These are phyloP conservation scores for Agrochola lychnidis DNA, from an alignment of 2,888 invertebrate genomes.

Conservation along the genomic window DNA sequence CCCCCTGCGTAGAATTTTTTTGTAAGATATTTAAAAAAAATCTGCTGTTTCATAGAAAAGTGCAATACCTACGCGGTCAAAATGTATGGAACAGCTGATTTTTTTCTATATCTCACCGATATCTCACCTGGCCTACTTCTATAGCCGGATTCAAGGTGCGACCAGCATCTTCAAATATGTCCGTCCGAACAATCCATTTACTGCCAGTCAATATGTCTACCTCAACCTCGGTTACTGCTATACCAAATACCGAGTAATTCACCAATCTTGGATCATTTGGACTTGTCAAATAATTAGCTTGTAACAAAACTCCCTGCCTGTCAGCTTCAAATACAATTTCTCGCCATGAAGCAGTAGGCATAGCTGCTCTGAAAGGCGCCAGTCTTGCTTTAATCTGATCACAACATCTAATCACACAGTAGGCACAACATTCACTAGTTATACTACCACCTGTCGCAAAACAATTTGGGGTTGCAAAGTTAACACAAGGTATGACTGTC, in stretches of 20 bases:
- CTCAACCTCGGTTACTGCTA: conserved; percentile 73
- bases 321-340: conserved; percentile 74
- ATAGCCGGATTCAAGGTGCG: conserved; percentile 92
- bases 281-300: conserved; percentile 73
- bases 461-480: conserved; percentile 73
- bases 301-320: conserved; percentile 70
- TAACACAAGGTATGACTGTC: conserved; percentile 63
- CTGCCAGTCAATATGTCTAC: conserved; percentile 75
- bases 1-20: no score
- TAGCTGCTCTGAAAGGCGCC: conserved; percentile 69
- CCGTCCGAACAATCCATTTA: conserved; percentile 74
- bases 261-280: conserved; percentile 72
- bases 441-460: conserved; percentile 73
- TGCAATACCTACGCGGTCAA: no score
- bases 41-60: no score
- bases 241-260: conserved; percentile 72
- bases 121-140: conserved; percentile 92
- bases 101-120: no score
- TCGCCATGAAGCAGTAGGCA: conserved; percentile 73
- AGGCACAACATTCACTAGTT: conserved; percentile 73
- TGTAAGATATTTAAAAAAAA: no score
- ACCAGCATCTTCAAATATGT: conserved; percentile 90
- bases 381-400: conserved; percentile 71
- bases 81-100: no score
- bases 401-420: conserved; percentile 72